Evolutionary conservation across 2,888 invertebrate genomes (phyloP).

Genomic region (Dinocampus coccinellae): DNA sequence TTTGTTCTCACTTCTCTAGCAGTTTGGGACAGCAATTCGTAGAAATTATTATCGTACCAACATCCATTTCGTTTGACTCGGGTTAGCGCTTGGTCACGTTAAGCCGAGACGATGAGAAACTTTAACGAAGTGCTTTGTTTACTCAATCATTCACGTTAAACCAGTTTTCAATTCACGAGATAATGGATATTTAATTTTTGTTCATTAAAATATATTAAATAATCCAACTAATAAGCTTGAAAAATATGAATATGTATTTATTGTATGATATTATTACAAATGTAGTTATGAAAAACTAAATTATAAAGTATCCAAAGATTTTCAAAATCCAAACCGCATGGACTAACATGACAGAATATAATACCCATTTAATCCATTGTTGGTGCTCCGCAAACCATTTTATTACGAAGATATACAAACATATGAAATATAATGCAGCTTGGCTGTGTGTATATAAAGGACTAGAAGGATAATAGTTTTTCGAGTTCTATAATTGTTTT

Average conservation of each 20-base stretch:
- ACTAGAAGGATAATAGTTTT: neutral
- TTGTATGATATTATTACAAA: neutral
- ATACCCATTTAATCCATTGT: slow-evolving; percentile 23
- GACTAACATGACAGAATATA: slow-evolving; percentile 19
- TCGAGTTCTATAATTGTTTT: neutral
- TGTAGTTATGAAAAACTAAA: neutral
- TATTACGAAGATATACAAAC: slow-evolving; percentile 47
- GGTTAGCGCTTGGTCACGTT: slow-evolving; percentile 54
- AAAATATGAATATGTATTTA: neutral
- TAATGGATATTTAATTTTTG: slow-evolving; percentile 34
- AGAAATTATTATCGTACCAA: slow-evolving; percentile 64
- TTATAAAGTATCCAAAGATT: neutral
- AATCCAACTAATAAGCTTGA: neutral
- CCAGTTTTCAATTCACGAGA: slow-evolving; percentile 19
- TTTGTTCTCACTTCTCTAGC: slow-evolving; percentile 30
- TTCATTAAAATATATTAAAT: slow-evolving; percentile 1
- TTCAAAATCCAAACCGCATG: slow-evolving; percentile 27
- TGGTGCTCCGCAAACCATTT: slow-evolving; percentile 45
- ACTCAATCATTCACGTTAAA: slow-evolving; percentile 36
- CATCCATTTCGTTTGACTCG: slow-evolving; percentile 64
- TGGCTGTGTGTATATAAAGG: slow-evolving; percentile 12
- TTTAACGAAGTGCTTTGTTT: slow-evolving; percentile 33
- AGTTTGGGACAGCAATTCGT: slow-evolving; percentile 53
- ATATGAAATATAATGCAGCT: slow-evolving; percentile 48
- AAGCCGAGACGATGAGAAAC: slow-evolving; percentile 32